phyloP scores from a whole-genome alignment of 2,888 invertebrate genomes.

The Xanthorhoe spadicearia region DNA sequence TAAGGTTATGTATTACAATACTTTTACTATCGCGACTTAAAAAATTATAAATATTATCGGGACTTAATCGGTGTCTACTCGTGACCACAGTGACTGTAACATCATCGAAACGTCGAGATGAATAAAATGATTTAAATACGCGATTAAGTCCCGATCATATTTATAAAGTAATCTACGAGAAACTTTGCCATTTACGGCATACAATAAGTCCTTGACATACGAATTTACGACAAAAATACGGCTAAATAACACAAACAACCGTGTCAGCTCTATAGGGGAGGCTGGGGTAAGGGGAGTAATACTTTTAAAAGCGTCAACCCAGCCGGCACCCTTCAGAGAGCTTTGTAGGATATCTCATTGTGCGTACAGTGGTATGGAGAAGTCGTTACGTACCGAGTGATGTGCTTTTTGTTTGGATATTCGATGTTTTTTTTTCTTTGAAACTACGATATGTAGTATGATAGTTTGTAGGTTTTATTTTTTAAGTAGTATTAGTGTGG shows the following conservation, averaged over 20 bases:
- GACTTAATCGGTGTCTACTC: too few relatives aligned
- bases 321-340: constrained; percentile 62
- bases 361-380: constrained; percentile 64
- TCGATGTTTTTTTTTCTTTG: constrained; percentile 17
- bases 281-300: constrained; percentile 66
- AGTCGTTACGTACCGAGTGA: constrained; percentile 50
- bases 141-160: too few relatives aligned
- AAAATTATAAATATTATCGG: too few relatives aligned
- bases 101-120: too few relatives aligned
- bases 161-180: too few relatives aligned
- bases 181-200: neutral
- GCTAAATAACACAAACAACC: constrained; percentile 10
- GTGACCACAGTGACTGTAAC: too few relatives aligned
- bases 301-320: constrained; percentile 80
- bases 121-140: too few relatives aligned
- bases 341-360: constrained; percentile 71
- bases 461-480: too few relatives aligned
- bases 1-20: too few relatives aligned
- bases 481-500: neutral
- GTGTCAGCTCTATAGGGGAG: constrained; percentile 35
- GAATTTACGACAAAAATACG: constrained; percentile 1
- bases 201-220: constrained; percentile 3
- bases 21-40: too few relatives aligned
- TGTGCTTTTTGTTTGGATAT: constrained; percentile 49
- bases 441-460: neutral